Evolutionary conservation across 2,797 vertebrate genomes (phyloP).

Genomic region (Spinus pinus): DNA sequence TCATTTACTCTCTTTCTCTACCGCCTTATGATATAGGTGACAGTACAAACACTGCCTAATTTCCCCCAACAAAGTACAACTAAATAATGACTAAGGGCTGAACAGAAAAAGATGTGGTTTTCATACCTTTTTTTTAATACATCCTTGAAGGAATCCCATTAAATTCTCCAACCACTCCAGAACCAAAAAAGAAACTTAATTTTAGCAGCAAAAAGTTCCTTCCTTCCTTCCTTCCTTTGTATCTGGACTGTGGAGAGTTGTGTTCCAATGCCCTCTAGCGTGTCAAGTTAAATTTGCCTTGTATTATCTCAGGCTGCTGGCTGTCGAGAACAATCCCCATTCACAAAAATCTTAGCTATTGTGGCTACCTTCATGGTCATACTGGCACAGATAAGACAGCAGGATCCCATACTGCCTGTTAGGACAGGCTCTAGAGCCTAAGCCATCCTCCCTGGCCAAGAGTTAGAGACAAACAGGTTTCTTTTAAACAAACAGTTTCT

Average conservation of each 20-base stretch:
- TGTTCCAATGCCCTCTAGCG: constrained; percentile 46
- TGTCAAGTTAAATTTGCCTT: neutral
- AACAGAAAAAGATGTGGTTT: neutral
- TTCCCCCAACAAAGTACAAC: neutral
- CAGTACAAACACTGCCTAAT: neutral
- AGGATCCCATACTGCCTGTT: neutral
- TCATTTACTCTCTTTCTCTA: neutral
- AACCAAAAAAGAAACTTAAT: neutral
- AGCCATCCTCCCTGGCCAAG: neutral
- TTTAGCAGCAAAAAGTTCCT: neutral
- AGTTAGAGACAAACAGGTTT: neutral
- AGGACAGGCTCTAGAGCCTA: neutral
- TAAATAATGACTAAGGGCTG: neutral
- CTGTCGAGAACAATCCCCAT: neutral
- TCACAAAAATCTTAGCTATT: neutral
- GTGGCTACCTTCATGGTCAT: neutral
- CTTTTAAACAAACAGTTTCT: neutral
- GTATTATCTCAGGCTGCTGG: neutral
- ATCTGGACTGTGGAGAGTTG: neutral
- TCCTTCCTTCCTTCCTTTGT: neutral
- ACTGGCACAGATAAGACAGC: neutral
- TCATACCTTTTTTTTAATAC: fast-evolving
- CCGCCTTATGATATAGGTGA: neutral
- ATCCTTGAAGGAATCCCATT: neutral
- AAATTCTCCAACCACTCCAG: neutral